phyloP scores from a whole-genome alignment of 2,888 invertebrate species.

The Julus scanicus region DNA sequence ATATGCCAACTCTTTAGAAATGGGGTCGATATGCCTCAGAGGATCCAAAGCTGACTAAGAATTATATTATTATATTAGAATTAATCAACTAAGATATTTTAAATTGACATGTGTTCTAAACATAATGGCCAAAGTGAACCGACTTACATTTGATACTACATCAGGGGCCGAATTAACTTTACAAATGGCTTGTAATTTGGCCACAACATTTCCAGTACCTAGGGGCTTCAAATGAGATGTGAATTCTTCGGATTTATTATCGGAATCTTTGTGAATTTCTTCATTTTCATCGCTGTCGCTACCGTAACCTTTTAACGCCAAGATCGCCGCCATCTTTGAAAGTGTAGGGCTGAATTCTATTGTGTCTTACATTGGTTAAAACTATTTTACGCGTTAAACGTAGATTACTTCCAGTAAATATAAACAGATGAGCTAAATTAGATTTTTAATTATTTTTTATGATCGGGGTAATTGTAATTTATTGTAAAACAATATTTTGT shows the following conservation, averaged over 20 bases:
- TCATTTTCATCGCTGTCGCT: conserved; percentile 73
- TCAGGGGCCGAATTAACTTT: conserved; percentile 82
- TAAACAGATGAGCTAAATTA: neutral
- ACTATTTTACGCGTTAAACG: neutral
- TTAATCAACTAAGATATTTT: too few relatives aligned
- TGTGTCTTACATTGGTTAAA: neutral
- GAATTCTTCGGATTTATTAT: conserved; percentile 63
- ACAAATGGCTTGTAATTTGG: conserved; percentile 62
- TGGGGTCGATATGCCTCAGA: conserved; percentile 79
- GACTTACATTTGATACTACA: conserved; percentile 77
- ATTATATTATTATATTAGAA: conserved; percentile 48
- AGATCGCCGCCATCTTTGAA: conserved; percentile 70
- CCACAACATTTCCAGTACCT: conserved; percentile 2
- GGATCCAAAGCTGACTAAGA: conserved; percentile 75
- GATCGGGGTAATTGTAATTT: neutral
- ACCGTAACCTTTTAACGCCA: conserved; percentile 79
- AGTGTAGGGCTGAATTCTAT: neutral
- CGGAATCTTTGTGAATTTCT: conserved; percentile 60
- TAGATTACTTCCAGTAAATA: neutral
- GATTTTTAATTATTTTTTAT: neutral
- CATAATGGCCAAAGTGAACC: too few relatives aligned
- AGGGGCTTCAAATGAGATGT: conserved; percentile 73
- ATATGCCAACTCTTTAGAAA: conserved; percentile 82
- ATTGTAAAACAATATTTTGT: too few relatives aligned
- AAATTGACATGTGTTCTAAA: too few relatives aligned